Evolutionary conservation across 2,888 invertebrate genomes (phyloP).

Genomic region (Lepidochrysops patricia): DNA sequence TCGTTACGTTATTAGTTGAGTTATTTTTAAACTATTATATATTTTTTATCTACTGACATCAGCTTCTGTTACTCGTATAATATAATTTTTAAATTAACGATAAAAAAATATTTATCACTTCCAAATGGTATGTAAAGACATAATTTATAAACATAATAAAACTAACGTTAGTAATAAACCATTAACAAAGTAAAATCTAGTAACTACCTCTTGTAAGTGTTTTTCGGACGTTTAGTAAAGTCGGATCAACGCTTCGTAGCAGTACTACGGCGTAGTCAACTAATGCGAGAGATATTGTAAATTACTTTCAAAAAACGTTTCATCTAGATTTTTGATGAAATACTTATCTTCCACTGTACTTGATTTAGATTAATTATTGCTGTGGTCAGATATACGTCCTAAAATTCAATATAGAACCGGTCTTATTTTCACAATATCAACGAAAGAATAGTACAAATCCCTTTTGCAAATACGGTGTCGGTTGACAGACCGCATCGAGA

Average conservation of each 20-base stretch:
- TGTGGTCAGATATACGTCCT: not conserved
- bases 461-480: not conserved
- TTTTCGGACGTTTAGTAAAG: not conserved
- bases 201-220: not conserved
- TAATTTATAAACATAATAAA: too few species aligned
- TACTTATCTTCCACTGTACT: not conserved
- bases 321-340: not conserved
- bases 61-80: too few species aligned
- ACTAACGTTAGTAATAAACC: not conserved
- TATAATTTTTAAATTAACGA: too few species aligned
- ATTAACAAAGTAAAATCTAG: too few species aligned
- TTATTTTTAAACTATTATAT: too few species aligned
- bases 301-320: not conserved
- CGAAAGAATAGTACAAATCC: not conserved
- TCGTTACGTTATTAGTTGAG: too few species aligned
- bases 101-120: too few species aligned
- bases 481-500: slow-evolving; percentile 5
- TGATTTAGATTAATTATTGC: not conserved
- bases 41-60: too few species aligned
- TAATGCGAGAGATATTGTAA: not conserved
- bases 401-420: not conserved
- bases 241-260: not conserved
- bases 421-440: slow-evolving; percentile 6
- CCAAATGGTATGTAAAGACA: too few species aligned
- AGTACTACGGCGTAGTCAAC: slow-evolving; percentile 8